Evolutionary conservation across 2,888 invertebrate genomes (phyloP).

Genomic region (Brachypterus glaber): DNA sequence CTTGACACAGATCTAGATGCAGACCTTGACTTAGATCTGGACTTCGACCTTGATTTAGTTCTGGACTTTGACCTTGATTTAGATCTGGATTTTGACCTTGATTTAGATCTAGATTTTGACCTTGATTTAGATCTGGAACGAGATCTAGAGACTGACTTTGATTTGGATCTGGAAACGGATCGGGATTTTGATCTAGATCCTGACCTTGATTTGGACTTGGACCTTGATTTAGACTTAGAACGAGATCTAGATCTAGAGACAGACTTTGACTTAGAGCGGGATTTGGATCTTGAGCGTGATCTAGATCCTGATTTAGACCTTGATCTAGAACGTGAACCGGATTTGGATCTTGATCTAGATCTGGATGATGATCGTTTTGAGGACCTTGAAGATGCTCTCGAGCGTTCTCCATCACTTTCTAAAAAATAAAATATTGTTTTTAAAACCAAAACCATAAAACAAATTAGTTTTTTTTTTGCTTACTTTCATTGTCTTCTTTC

Average conservation of each 20-base stretch:
- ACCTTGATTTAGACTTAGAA: conserved; percentile 31
- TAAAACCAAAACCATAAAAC: conserved; percentile 11
- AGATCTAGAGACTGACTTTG: conserved; percentile 27
- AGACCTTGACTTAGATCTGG: conserved; percentile 32
- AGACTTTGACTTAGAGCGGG: conserved; percentile 30
- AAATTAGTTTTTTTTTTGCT: conserved; percentile 33
- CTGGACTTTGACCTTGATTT: conserved; percentile 37
- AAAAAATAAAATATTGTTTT: conserved; percentile 28
- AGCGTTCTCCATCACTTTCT: conserved; percentile 38
- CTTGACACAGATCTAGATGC: conserved; percentile 26
- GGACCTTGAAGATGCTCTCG: conserved; percentile 31
- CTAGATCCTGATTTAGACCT: conserved; percentile 33
- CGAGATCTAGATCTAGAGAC: conserved; percentile 29
- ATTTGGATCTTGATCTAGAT: conserved; percentile 33
- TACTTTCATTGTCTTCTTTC: conserved; percentile 31
- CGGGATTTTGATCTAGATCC: conserved; percentile 28
- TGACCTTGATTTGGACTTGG: conserved; percentile 33
- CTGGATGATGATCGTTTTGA: conserved; percentile 27
- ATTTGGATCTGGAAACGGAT: conserved; percentile 30
- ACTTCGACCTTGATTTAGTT: conserved; percentile 39
- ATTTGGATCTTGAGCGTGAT: conserved; percentile 28
- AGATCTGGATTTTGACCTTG: conserved; percentile 36
- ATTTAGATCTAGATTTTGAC: conserved; percentile 34
- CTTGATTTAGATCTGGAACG: conserved; percentile 28
- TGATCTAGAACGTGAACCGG: conserved; percentile 32